phyloP scores from a whole-genome alignment of 1,140 invertebrate species.

The Solenopsis invicta region DNA sequence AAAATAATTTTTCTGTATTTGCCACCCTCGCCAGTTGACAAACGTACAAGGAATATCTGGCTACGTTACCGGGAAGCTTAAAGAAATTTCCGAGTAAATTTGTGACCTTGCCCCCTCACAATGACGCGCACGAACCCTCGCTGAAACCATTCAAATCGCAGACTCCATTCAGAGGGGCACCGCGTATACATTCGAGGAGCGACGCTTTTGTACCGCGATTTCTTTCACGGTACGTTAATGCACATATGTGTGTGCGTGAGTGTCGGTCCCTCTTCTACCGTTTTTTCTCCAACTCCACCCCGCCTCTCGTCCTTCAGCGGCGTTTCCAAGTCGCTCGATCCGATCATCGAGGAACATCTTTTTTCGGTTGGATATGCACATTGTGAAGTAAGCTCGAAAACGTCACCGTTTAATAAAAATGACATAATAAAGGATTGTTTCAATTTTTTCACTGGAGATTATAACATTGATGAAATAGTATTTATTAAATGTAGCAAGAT shows the following conservation, averaged over 20 bases:
- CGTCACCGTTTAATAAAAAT: neutral
- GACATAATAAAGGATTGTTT: neutral
- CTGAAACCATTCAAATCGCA: constrained; percentile 82
- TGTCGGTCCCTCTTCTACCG: constrained; percentile 64
- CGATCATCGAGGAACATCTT: constrained; percentile 42
- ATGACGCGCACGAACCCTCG: constrained; percentile 82
- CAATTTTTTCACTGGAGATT: neutral
- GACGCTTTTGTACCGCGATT: constrained; percentile 83
- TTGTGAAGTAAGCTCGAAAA: constrained; percentile 27
- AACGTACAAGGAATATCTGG: constrained; percentile 74
- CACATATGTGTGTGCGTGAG: constrained; percentile 23
- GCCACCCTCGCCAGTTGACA: constrained; percentile 55
- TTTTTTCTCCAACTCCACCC: constrained; percentile 55
- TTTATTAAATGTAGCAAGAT: neutral
- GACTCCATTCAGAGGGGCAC: constrained; percentile 82
- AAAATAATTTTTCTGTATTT: constrained; percentile 47
- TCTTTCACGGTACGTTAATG: constrained; percentile 78
- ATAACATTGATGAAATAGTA: neutral
- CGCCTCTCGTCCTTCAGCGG: constrained; percentile 22
- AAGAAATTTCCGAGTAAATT: constrained; percentile 83
- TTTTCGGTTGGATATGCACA: constrained; percentile 28
- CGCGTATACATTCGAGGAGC: constrained; percentile 77
- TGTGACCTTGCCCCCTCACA: constrained; percentile 85
- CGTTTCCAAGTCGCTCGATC: constrained; percentile 59
- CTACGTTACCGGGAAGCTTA: constrained; percentile 72